Conservation (phyloP, 2,113 vertebrate genomes). For the Xenopus laevis region DNA sequence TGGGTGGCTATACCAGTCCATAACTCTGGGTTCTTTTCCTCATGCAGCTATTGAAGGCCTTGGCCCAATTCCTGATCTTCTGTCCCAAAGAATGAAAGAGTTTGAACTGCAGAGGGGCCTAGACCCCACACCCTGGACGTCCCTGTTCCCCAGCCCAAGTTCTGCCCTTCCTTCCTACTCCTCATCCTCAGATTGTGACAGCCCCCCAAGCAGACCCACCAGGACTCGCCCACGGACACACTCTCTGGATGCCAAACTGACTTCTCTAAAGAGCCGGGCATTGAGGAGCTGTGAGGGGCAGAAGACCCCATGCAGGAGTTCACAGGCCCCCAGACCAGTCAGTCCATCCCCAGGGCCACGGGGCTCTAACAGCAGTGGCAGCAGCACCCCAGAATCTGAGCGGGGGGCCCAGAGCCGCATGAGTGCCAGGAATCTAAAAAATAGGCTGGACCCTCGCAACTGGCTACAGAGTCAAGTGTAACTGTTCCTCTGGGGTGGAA, state of each 20-base stretch:
- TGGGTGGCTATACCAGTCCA: no score
- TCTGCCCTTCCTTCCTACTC: constrained; percentile 58
- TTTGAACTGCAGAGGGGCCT: constrained; percentile 67
- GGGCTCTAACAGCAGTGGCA: constrained; percentile 12
- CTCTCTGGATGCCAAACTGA: constrained; percentile 83
- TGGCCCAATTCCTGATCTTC: constrained; percentile 80
- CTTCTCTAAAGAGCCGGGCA: constrained; percentile 63
- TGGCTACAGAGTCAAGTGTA: constrained; percentile 79
- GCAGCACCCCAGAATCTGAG: constrained; percentile 65
- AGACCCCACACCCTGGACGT: constrained; percentile 76
- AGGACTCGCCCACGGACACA: constrained; percentile 73
- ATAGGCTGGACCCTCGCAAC: constrained; percentile 69
- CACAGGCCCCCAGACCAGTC: not conserved
- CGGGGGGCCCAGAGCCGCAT: constrained; percentile 61
- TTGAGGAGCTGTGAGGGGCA: constrained; percentile 46
- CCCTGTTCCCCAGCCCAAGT: constrained; percentile 75
- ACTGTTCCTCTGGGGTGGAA: no score
- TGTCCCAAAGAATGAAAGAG: constrained; percentile 74
- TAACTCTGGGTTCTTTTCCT: not conserved
- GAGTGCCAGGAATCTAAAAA: constrained; percentile 66
- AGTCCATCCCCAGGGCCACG: constrained; percentile 52
- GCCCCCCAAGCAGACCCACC: constrained; percentile 59
- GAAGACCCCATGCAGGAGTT: not conserved
- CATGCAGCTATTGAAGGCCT: constrained; percentile 88
- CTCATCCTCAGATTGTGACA: constrained; percentile 64